Base-by-base conservation (phyloP, 2,888 invertebrate species). In the Lamellibrachia columna region DNA sequence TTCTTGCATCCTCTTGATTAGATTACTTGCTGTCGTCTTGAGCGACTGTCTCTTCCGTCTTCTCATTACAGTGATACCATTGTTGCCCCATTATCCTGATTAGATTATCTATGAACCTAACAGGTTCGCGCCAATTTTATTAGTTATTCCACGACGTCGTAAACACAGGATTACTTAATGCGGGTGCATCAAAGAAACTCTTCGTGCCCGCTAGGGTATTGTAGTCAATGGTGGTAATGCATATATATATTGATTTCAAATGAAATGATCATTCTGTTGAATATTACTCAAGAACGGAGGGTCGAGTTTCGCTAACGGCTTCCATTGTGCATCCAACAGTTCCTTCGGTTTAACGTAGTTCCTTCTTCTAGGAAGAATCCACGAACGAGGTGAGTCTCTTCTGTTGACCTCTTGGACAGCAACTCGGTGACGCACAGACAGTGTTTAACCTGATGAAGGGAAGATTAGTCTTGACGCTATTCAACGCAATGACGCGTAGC, bases 71-170 rank as follows among this genome's bases (percentile, higher is more conserved):
- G 22, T 75, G 75, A 75, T 75, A 6, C 4, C 75, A 22, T 15
- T 75, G 75, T 75, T 75, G 75, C 22, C n/a, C 75, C 75, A 75
- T 75, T 75, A 75, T 75, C 75, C 75, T 75, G n/a, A 75, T 75
- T 75, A 11, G 22, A 75, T 75, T 58, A 58, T 11, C 58, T 58
- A 58, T 58, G 58, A 58, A 15, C 15, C 58, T 58, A 58, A 58
- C 58, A 58, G 75, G 1, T 22, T 75, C 75, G 15, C 75, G n/a
- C 75, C n/a, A n/a, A 75, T 75, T 22, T 22, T 75, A 75, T 75
- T 75, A 75, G 75, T 75, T 75, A 75, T 75, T 75, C 22, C 75
- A 75, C 75, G 75, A 75, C 75, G 4, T 75, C 22, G 75, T 75
- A 75, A 75, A 75, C 75, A 75, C 6, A 15, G 22, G 75, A 6